Evolutionary conservation across 1,140 invertebrate genomes (phyloP).

Genomic region (Drosophila orosa): DNA sequence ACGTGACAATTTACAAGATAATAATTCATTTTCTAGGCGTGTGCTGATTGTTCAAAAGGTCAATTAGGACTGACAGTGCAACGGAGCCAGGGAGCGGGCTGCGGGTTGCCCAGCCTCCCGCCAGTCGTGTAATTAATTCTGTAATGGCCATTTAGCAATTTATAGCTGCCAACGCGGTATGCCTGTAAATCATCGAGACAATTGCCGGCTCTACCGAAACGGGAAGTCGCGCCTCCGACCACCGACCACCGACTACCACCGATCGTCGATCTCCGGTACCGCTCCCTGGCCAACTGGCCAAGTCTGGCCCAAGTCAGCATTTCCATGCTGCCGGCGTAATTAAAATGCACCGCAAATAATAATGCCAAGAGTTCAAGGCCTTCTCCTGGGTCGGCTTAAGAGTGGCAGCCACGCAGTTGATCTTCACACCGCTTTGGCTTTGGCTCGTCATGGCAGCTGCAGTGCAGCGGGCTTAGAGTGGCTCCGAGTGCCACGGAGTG

Average conservation of each 20-base stretch:
- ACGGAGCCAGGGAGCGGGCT: slow-evolving; percentile 1
- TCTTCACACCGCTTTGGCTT: slow-evolving; percentile 15
- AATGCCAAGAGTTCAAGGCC: slow-evolving; percentile 75
- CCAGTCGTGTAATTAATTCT: slow-evolving; percentile 47
- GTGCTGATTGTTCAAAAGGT: slow-evolving; percentile 52
- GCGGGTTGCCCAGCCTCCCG: slow-evolving; percentile 3
- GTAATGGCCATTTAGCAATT: slow-evolving; percentile 59
- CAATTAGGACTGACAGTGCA: slow-evolving; percentile 57
- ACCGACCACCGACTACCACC: slow-evolving; percentile 10
- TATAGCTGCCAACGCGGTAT: slow-evolving; percentile 39
- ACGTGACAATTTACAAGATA: slow-evolving; percentile 76
- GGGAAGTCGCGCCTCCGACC: slow-evolving; percentile 49
- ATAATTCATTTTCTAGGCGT: slow-evolving; percentile 61
- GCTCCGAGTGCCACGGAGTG: slow-evolving; percentile 39
- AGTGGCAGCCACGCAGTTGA: slow-evolving; percentile 33
- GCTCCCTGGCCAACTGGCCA: slow-evolving; percentile 35
- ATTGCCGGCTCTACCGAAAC: slow-evolving; percentile 70
- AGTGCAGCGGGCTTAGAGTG: slow-evolving; percentile 39
- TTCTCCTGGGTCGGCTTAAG: slow-evolving; percentile 27
- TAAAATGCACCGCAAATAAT: slow-evolving; percentile 60
- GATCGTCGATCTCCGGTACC: slow-evolving; percentile 5
- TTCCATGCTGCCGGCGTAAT: slow-evolving; percentile 45
- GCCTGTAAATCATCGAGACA: slow-evolving; percentile 73
- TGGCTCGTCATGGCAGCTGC: slow-evolving; percentile 55
- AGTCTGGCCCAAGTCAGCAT: slow-evolving; percentile 28